phyloP scores from a whole-genome alignment of 2,797 vertebrate genomes.

The Enoplosus armatus region DNA sequence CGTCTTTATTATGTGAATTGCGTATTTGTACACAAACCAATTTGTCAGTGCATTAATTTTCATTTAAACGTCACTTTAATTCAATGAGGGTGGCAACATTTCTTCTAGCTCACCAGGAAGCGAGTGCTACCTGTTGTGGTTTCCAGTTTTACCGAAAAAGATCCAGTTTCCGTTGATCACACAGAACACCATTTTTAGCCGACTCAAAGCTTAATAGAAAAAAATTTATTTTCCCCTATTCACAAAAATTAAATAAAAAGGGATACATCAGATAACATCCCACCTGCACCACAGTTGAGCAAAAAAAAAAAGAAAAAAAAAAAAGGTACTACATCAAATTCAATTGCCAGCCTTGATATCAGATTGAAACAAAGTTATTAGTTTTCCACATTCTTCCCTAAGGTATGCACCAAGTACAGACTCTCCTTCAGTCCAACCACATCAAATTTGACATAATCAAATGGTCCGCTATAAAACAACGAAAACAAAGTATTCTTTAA shows the following conservation, averaged over 20 bases:
- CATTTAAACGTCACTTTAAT: neutral
- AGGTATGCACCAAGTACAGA: slow-evolving; percentile 68
- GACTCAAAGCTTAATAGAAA: slow-evolving; percentile 81
- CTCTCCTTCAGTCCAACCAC: slow-evolving; percentile 72
- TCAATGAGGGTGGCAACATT: neutral
- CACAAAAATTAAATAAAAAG: slow-evolving; percentile 86
- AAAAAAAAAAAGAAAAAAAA: slow-evolving; percentile 57
- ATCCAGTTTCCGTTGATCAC: neutral
- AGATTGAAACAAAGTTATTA: slow-evolving; percentile 77
- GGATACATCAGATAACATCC: slow-evolving; percentile 81
- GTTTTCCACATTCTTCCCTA: slow-evolving; percentile 70
- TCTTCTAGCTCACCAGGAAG: neutral
- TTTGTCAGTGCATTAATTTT: no score
- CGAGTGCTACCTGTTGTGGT: neutral
- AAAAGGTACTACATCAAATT: slow-evolving; percentile 70
- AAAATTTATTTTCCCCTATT: slow-evolving; percentile 85
- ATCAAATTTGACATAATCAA: slow-evolving; percentile 71
- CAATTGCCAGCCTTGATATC: slow-evolving; percentile 70
- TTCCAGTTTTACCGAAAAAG: neutral
- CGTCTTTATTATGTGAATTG: no score
- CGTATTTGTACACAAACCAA: no score
- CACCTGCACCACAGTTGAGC: slow-evolving; percentile 84
- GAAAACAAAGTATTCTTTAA: slow-evolving; percentile 86
- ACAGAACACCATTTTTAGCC: neutral
- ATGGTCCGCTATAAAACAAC: slow-evolving; percentile 85